Evolutionary conservation across 2,797 vertebrate genomes (phyloP), one percentile per base, ranked within the genome.

Genomic region (Mormyrus proboscirostris): DNA sequence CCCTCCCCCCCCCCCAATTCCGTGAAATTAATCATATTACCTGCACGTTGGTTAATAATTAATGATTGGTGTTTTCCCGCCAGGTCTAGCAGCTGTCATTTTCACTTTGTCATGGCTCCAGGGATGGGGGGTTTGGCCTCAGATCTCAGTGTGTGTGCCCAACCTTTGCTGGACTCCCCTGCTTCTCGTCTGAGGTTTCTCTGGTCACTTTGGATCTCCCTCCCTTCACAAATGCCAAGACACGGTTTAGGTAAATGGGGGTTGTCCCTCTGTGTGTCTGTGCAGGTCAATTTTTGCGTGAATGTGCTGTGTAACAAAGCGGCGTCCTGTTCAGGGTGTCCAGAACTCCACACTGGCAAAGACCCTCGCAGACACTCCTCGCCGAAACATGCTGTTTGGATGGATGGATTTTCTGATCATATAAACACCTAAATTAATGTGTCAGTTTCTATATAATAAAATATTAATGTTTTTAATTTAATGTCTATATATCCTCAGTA

Each of bases 391-490:
- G 47, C 22, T 49, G 82, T 25, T 12, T 85, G 47, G 47, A 85
- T 85, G 82, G 82, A 85, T 85, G 82, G 47, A 51, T 51, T 51
- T 85, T 29, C n/a, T 12, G 9, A 84, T 8, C 8, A 12, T 83
- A 25, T 10, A 82, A 82, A 82, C 76, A 22, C 38, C 29, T 47
- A 47, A 82, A 82, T 82, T 47, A 73, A 82, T 47, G 44, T 85
- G 84, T 86, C 50, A 14, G 49, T 53, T 86, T 55, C 51, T 22
- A 86, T 22, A 55, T 86, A 55, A 7, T 86, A 51, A 51, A 51
- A 86, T 86, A 51, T 86, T 59, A 57, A 44, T 88, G 86, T 88
- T 57, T 57, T 57, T 44, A 59, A 62, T 57, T 59, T 44, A 29
- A 41, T 38, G 55, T 19, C 86, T 16, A 44, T 57, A 87, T n/a